Evolutionary conservation across 1,140 invertebrate genomes (phyloP).

Genomic region (Listronotus bonariensis): DNA sequence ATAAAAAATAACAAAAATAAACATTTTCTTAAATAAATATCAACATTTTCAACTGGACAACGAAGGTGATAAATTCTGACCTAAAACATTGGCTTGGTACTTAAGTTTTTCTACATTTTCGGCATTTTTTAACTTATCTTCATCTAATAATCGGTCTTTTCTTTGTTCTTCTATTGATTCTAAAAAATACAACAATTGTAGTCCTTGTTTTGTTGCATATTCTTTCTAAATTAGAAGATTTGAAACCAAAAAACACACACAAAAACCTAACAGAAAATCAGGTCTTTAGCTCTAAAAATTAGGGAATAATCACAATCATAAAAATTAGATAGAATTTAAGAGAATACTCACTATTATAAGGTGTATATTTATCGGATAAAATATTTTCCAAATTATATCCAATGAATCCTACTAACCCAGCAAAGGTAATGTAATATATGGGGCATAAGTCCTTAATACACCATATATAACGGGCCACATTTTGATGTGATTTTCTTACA

Average conservation of each 20-base stretch:
- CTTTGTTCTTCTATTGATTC: constrained; percentile 66
- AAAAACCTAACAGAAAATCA: too few species aligned
- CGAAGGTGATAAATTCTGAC: constrained; percentile 65
- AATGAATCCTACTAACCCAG: constrained; percentile 76
- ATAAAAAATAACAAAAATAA: too few species aligned
- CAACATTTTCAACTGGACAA: constrained; percentile 44
- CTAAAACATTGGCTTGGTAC: constrained; percentile 63
- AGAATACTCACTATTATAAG: constrained; percentile 67
- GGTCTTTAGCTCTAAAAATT: constrained; percentile 4
- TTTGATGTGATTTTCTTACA: background rate
- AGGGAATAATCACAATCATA: background rate
- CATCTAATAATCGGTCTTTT: constrained; percentile 60
- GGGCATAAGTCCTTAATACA: constrained; percentile 63
- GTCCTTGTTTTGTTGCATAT: too few species aligned
- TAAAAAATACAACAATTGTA: constrained; percentile 50
- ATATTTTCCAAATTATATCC: constrained; percentile 83
- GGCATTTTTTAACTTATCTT: constrained; percentile 59
- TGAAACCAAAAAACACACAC: too few species aligned
- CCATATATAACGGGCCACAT: constrained; percentile 77
- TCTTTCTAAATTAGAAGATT: too few species aligned
- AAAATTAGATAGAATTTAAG: too few species aligned
- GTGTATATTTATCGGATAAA: constrained; percentile 78
- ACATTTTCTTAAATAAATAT: too few species aligned
- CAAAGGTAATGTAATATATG: constrained; percentile 79
- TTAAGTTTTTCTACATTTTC: constrained; percentile 63